Evolutionary conservation across 2,113 vertebrate genomes (phyloP), one percentile per base, ranked within the genome.

Genomic region (Macquaria australasica): DNA sequence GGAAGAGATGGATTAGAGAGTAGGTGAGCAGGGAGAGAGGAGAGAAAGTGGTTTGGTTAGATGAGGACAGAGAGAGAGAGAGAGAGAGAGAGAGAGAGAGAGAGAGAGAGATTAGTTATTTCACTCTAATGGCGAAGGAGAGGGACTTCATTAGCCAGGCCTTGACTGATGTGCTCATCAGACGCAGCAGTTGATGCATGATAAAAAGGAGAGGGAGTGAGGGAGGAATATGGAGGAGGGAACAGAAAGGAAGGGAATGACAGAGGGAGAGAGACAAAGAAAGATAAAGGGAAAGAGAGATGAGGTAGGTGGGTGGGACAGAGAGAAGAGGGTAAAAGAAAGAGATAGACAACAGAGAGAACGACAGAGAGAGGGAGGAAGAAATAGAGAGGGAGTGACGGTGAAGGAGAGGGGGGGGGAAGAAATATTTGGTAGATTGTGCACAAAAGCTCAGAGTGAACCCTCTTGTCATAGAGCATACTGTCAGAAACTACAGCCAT

Each of bases 121-220:
- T 91, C 84, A 83, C 69, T 90, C 85, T 91, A 91, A 93, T 91
- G 84, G 84, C 16, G 73, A 87, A 89, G 86, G 87, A 92, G 89
- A 90, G 89, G 72, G 88, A 91, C 91, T 93, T 93, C 91, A 92
- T 92, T 92, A 92, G 84, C 82, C 55, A 21, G 75, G 75, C 86
- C 73, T 86, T 93, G 91, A 92, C 90, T 91, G 86, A 92, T 92
- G 86, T 86, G 83, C 90, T 92, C 89, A 88, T 93, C 92, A 91
- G 84, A 89, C 72, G 59, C 77, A 90, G 88, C 78, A 82, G 80
- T 86, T 90, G 87, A 91, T 87, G 77, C 89, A 89, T 90, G 88
- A 93, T 88, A 83, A 91, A 88, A 92, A 83, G 78, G 34, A 86
- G 66, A 84, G 78, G 53, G 69, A 80, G 66, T 23, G 48, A 55